Base-by-base conservation (phyloP, 1,140 invertebrate genomes). In the Habropoda laboriosa region DNA sequence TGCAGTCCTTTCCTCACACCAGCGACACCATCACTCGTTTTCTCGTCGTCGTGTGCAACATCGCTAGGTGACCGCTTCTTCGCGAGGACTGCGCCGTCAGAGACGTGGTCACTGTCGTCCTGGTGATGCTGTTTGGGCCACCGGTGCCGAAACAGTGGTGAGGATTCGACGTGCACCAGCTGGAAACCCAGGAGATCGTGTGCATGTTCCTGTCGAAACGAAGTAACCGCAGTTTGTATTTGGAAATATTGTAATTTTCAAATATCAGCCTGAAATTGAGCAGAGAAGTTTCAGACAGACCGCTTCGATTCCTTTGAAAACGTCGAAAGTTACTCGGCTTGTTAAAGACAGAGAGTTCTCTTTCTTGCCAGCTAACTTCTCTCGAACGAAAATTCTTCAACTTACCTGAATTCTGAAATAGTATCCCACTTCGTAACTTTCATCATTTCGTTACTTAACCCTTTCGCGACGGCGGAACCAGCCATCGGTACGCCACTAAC, bases 11-110 rank as follows among this genome's bases (percentile, higher is more conserved):
- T 35, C 1, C 13, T 64, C 90, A 93, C 27, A 93, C 92, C 16
- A 93, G 72, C 0, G 92, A 92, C 3, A 93, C 92, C 91, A 93
- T 92, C 8, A 93, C 91, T 40, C 89, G 88, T 78, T 93, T 93
- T 66, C 89, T 89, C 4, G 91, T 81, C 13, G 89, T 85, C 12
- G 90, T 87, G 75, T 91, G 87, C 13, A 91, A 58, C 76, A 91
- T 87, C 7, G 89, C 85, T 21, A 91, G 85, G 53, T 92, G 91
- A 8, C 86, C 90, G 38, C 91, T 91, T 61, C 91, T 89, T 24
- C 90, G 86, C 7, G 92, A 93, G 21, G 92, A 93, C 49, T 92
- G 90, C 8, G 91, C 91, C 16, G 92, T 93, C 61, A 93, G 71
- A 1, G 92, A 93, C 13, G 92, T 93, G 8, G 92, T 92, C 72